These are phyloP conservation scores for Erinaceus europaeus DNA, from an alignment of 2,113 vertebrate genomes.

Conservation along the genomic window DNA sequence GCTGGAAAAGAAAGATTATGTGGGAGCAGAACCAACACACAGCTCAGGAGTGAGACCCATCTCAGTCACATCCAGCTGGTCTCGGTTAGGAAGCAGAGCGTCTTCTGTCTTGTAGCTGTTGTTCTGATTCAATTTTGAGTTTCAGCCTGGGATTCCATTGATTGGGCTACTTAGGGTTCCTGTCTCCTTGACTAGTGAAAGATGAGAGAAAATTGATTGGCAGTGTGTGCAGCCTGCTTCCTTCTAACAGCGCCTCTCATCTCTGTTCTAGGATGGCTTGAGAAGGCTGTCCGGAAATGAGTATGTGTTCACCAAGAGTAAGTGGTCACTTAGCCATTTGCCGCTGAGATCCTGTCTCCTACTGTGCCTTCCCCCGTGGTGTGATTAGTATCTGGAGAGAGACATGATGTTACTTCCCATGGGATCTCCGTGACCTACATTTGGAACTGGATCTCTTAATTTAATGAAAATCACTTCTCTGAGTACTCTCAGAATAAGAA, in stretches of 20 bases:
- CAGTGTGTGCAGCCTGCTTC: not conserved
- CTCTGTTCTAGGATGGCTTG: conserved; percentile 89
- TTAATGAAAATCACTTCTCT: conserved; percentile 46
- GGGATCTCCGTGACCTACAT: not conserved
- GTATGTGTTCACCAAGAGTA: conserved; percentile 95
- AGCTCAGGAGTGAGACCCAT: not conserved
- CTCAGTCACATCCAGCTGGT: fast-evolving
- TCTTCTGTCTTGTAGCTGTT: not conserved
- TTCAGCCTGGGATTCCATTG: not conserved
- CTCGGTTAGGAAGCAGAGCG: not conserved
- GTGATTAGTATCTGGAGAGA: not conserved
- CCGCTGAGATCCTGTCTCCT: not conserved
- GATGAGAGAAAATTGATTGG: not conserved
- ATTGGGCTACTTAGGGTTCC: not conserved
- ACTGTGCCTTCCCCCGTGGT: not conserved
- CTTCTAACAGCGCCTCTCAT: not conserved
- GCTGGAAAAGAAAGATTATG: not conserved
- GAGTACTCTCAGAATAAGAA: conserved; percentile 1
- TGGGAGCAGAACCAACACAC: not conserved
- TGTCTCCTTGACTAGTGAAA: not conserved
- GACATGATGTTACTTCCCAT: not conserved
- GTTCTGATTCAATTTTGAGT: not conserved
- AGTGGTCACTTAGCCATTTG: conserved; percentile 64
- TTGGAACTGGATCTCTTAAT: conserved; percentile 37
- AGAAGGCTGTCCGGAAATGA: conserved; percentile 93